Evolutionary conservation across 2,888 invertebrate genomes (phyloP).

Genomic region (Celastrina argiolus): DNA sequence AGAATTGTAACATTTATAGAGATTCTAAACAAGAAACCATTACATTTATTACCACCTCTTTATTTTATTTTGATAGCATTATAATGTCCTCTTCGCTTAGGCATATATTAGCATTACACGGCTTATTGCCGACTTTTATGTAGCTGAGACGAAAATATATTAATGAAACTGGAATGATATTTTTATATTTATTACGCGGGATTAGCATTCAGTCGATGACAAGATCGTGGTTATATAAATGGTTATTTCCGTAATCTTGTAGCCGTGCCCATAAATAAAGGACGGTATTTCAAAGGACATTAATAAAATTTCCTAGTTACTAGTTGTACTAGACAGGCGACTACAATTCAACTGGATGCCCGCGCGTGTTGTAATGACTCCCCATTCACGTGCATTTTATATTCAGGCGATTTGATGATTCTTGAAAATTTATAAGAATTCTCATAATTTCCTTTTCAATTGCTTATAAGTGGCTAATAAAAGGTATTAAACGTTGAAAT

Average conservation of each 20-base stretch:
- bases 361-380: constrained; percentile 46
- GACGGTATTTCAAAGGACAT: constrained; percentile 22
- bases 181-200: not conserved
- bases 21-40: not conserved
- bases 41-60: not conserved
- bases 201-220: not conserved
- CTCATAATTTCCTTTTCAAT: too few species aligned
- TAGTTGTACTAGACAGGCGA: constrained; percentile 23
- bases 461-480: too few species aligned
- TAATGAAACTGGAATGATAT: not conserved
- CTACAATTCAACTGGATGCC: constrained; percentile 30
- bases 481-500: too few species aligned
- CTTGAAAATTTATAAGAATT: too few species aligned
- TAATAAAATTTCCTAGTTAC: constrained; percentile 23
- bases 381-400: constrained; percentile 32
- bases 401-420: not conserved
- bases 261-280: constrained; percentile 14
- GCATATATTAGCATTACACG: not conserved
- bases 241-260: constrained; percentile 10
- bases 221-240: constrained; percentile 10
- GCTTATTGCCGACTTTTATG: not conserved
- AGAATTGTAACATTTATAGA: not conserved
- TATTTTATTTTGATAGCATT: not conserved
- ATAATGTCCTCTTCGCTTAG: not conserved
- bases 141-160: not conserved